Percentiles rank a stretch among this genome's conserved stretches.
Evolutionary conservation across 2,888 invertebrate species (phyloP).

Genomic region (Mesoligia furuncula): DNA sequence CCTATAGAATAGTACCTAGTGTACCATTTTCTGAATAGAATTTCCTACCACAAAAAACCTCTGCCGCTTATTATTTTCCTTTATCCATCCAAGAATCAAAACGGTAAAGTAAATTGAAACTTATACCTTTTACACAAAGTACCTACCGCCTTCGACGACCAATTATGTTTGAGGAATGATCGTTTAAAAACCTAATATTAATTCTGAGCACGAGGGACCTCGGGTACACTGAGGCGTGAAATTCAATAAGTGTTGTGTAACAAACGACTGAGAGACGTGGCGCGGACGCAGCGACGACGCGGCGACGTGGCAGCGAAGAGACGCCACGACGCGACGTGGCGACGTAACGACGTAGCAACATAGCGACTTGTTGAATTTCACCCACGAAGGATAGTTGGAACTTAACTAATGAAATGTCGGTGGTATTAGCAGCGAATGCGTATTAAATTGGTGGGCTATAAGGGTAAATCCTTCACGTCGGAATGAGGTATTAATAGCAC

Average conservation of each 20-base stretch:
- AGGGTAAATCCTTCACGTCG: conserved; percentile 32
- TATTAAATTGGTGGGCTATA: conserved; percentile 45
- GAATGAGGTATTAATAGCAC: conserved; percentile 44
- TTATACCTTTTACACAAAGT: conserved; percentile 37
- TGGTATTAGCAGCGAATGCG: conserved; percentile 42
- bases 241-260: conserved; percentile 82
- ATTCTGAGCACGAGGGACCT: conserved; percentile 75
- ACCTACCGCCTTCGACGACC: conserved; percentile 32
- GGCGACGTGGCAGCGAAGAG: conserved; percentile 59
- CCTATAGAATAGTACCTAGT: background rate
- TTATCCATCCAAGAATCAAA: conserved; percentile 5
- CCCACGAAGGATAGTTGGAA: conserved; percentile 49
- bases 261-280: conserved; percentile 66
- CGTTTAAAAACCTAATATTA: conserved; percentile 71
- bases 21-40: background rate
- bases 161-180: conserved; percentile 62
- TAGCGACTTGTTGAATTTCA: conserved; percentile 72
- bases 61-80: conserved; percentile 33
- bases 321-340: conserved; percentile 31
- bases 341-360: conserved; percentile 58
- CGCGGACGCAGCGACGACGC: conserved; percentile 50
- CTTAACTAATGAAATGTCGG: conserved; percentile 59
- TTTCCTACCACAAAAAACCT: background rate
- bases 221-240: conserved; percentile 76
- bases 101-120: conserved; percentile 37